Conservation (phyloP, 2,888 invertebrate species). For the Chymomyza amoena region DNA sequence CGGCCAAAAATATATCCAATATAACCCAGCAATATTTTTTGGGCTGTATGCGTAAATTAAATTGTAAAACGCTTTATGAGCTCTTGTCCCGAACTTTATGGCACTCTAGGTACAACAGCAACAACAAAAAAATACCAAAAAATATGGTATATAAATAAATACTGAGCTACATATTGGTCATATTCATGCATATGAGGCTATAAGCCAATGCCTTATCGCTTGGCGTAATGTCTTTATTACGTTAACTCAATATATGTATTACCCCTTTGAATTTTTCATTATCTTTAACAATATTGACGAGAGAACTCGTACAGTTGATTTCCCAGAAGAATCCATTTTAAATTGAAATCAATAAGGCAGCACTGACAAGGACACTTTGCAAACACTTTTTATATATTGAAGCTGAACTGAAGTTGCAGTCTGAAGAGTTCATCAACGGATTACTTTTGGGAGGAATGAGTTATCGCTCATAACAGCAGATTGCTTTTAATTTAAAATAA, state of each 20-base stretch:
- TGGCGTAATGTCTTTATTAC: neutral
- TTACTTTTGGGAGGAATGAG: too few relatives aligned
- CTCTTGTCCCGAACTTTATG: constrained; percentile 31
- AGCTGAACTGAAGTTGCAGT: too few relatives aligned
- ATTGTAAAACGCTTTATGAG: constrained; percentile 49
- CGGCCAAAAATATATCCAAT: neutral
- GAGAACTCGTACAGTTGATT: constrained; percentile 44
- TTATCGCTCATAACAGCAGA: too few relatives aligned
- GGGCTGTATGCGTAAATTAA: constrained; percentile 42
- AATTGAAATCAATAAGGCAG: constrained; percentile 68
- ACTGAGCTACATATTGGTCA: neutral
- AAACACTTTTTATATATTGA: too few relatives aligned
- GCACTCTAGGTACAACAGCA: constrained; percentile 15
- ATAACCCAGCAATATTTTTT: neutral
- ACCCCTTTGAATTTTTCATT: constrained; percentile 57
- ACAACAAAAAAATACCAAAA: too few relatives aligned
- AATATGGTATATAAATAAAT: neutral
- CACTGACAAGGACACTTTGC: neutral
- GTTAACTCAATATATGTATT: neutral
- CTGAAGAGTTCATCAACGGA: too few relatives aligned
- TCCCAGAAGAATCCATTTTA: constrained; percentile 51
- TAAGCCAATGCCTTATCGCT: too few relatives aligned
- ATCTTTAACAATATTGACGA: constrained; percentile 45
- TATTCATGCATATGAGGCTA: neutral
- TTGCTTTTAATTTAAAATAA: too few relatives aligned